Base-by-base conservation (phyloP, 37 sponge, comb jelly and placozoan species). In the Hormiphora californensis region DNA sequence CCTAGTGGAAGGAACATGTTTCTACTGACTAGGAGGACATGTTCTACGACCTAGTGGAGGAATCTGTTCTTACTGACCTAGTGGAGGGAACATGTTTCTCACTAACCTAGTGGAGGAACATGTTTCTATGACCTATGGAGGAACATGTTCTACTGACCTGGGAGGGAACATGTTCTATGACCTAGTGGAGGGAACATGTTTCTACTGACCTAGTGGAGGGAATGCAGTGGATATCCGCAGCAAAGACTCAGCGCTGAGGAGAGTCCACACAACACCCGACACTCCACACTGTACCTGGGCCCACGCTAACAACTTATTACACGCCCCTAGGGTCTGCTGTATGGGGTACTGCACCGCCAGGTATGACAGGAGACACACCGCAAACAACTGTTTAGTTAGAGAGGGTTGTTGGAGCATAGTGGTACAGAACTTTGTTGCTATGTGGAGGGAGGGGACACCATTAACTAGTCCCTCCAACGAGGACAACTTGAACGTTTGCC, bases 331-430 rank as follows among this genome's bases (percentile, higher is more conserved):
- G 5, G 81, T 73, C 81, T 73, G 81, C 81, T 73, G 81, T 5
- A 73, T 33, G 8, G 81, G 81, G 46, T 73, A 73, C 81, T 73
- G 81, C 15, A 73, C 44, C 17, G 81, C 81, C 1, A 73, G 81
- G 46, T 73, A 28, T 1, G 81, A 73, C 27, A 73, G 25, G 0
- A 73, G 25, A 73, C 81, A 73, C 43, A 73, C 81, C 2, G 36
- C 81, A 73, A 73, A 73, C 44, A 73, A 36, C 46, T 73, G 81
- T 30, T 73, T 73, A 43, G 40, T 43, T 1, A 73, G 7, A 7
- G 32, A 33, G 81, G 81, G 44, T 28, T 73, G 81, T 1, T 37
- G 25, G 19, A 73, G 35, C 81, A 73, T 73, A 46, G 5, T 73
- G 36, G 41, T 41, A 22, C 28, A 43, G 44, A 73, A 73, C 44